A percentile compares a stretch with the other conserved stretches of the same genome.
Evolutionary conservation across 2,113 vertebrate species (phyloP).

Genomic region (Ascaphus truei): DNA sequence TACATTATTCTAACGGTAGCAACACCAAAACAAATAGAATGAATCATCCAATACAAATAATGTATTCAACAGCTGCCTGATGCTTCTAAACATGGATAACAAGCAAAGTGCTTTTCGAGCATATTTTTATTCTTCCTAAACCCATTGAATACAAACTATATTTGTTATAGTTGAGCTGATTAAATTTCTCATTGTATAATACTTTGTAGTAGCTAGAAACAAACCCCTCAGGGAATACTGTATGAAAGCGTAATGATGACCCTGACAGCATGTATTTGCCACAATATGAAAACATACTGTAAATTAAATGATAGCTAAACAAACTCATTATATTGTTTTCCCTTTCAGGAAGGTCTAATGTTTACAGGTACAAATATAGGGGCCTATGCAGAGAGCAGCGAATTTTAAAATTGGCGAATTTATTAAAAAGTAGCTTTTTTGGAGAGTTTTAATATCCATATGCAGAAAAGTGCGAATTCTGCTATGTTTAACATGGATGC

Average conservation of each 20-base stretch:
- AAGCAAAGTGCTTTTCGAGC: not conserved
- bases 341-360: not conserved
- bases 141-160: constrained; percentile 9
- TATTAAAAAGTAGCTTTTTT: too few species aligned
- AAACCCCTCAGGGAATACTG: not conserved
- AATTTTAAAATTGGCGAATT: too few species aligned
- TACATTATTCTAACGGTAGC: too few species aligned
- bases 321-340: constrained; percentile 17
- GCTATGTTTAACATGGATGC: not conserved
- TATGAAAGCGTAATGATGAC: not conserved
- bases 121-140: not conserved
- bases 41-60: too few species aligned
- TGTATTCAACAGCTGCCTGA: too few species aligned
- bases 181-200: constrained; percentile 5
- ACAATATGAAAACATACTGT: not conserved
- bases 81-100: not conserved
- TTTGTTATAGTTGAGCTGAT: constrained; percentile 2
- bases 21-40: too few species aligned
- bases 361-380: too few species aligned
- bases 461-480: too few species aligned
- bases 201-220: not conserved
- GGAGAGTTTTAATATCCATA: too few species aligned
- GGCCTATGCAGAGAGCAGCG: too few species aligned
- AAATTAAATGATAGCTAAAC: not conserved
- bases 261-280: not conserved